phyloP scores from a whole-genome alignment of 2,888 invertebrate species.

The Acholoe squamosa region DNA sequence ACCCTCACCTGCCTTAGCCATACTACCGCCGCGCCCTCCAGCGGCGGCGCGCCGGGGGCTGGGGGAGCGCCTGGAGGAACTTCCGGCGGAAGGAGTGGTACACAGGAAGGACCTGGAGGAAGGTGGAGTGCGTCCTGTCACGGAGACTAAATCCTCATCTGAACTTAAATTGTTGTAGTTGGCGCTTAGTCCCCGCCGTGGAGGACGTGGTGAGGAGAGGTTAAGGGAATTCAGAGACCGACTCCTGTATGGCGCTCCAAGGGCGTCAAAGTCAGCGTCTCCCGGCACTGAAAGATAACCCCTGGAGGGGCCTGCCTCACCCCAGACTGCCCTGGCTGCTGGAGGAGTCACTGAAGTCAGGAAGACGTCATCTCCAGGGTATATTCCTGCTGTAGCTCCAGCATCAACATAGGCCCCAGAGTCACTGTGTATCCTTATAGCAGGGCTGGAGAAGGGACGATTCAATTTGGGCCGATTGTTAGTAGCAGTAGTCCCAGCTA shows the following conservation, averaged over 20 bases:
- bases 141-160: neutral
- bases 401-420: neutral
- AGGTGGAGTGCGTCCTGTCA: neutral
- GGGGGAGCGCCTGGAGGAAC: neutral
- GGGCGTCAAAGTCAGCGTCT: neutral
- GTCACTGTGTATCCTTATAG: neutral
- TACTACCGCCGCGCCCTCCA: neutral
- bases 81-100: neutral
- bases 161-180: neutral
- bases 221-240: neutral
- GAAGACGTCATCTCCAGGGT: neutral
- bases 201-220: neutral
- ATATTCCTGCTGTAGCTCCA: neutral
- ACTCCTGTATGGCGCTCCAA: neutral
- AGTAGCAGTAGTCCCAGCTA: too few relatives aligned
- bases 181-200: neutral
- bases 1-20: neutral
- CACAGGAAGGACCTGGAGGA: neutral
- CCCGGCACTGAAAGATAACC: neutral
- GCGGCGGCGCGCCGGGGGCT: neutral
- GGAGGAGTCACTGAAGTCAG: too few relatives aligned
- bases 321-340: too few relatives aligned
- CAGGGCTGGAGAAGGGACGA: neutral
- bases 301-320: too few relatives aligned
- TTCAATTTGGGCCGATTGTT: neutral